phyloP scores from a whole-genome alignment of 1,140 invertebrate species.

The Sogatella furcifera region DNA sequence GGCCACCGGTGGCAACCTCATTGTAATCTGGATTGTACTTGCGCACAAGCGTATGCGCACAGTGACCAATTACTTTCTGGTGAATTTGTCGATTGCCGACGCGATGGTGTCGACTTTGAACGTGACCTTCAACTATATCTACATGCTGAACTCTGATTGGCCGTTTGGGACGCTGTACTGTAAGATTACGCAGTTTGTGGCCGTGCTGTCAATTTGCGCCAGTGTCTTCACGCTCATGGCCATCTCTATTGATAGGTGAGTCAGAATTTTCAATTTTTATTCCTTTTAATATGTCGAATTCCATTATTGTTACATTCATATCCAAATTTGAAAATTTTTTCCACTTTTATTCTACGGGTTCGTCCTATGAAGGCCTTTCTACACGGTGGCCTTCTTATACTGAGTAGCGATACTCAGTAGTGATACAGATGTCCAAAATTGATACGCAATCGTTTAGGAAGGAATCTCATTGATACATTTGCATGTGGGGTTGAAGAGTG shows the following conservation, averaged over 20 bases:
- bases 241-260: constrained; percentile 87
- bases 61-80: constrained; percentile 91
- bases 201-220: constrained; percentile 80
- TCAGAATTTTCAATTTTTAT: not conserved
- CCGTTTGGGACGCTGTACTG: constrained; percentile 87
- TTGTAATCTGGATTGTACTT: constrained; percentile 91
- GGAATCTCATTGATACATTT: too few relatives aligned
- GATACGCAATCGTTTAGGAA: too few relatives aligned
- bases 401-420: too few relatives aligned
- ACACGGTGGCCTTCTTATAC: too few relatives aligned
- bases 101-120: constrained; percentile 85
- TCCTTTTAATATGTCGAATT: too few relatives aligned
- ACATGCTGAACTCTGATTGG: constrained; percentile 88
- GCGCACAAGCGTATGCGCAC: constrained; percentile 86
- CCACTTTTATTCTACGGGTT: too few relatives aligned
- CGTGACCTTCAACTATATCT: constrained; percentile 87
- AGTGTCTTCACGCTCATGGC: constrained; percentile 94
- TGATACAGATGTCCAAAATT: too few relatives aligned
- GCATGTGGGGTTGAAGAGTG: too few relatives aligned
- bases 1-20: constrained; percentile 84
- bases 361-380: too few relatives aligned
- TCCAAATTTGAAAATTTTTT: too few relatives aligned
- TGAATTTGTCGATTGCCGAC: constrained; percentile 89
- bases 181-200: constrained; percentile 88
- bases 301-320: too few relatives aligned